Percentiles rank a stretch among this genome's conserved stretches.
These are phyloP conservation scores for Acrobasis repandana DNA, from an alignment of 2,888 invertebrate genomes.

Conservation along the genomic window DNA sequence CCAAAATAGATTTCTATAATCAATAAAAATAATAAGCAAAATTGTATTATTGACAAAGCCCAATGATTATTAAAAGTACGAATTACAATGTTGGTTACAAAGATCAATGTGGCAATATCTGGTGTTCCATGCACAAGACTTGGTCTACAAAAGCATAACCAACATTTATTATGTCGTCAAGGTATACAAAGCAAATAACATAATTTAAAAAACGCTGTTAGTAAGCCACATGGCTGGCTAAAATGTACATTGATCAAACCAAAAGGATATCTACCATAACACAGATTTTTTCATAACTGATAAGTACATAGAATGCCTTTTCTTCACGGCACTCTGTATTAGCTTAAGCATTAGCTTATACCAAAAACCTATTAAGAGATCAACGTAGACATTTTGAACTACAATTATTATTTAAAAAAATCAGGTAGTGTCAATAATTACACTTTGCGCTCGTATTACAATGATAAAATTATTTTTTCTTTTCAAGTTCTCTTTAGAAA, in stretches of 20 bases:
- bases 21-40: constrained; percentile 2
- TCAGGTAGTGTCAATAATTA: not conserved
- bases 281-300: not conserved
- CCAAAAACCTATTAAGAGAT: not conserved
- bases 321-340: no score
- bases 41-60: constrained; percentile 6
- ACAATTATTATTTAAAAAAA: not conserved
- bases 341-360: not conserved
- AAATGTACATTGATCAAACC: no score
- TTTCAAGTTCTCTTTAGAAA: not conserved
- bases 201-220: no score
- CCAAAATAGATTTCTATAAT: constrained; percentile 32
- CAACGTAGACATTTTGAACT: not conserved
- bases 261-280: not conserved
- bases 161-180: not conserved
- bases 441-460: not conserved
- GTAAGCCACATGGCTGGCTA: no score
- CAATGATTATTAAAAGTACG: not conserved
- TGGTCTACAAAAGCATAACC: not conserved
- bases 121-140: not conserved
- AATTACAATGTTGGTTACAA: no score
- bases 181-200: not conserved
- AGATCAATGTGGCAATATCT: not conserved
- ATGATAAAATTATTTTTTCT: not conserved
- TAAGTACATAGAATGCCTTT: no score